Evolutionary conservation across 2,888 invertebrate species (phyloP).

Genomic region (Carpatolechia fugitivella): DNA sequence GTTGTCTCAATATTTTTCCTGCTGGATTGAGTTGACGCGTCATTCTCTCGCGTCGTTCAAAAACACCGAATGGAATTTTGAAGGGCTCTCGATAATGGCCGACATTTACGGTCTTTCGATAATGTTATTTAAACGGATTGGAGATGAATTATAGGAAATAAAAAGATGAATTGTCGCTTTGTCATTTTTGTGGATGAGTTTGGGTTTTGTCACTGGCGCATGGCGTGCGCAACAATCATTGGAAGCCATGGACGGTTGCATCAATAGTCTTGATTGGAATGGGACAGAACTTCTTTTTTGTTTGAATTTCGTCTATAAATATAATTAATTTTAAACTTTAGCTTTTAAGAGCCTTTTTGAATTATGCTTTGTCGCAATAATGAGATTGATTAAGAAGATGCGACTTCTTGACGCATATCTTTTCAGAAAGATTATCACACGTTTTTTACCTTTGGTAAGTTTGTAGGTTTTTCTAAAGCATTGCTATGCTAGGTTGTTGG

Average conservation of each 20-base stretch:
- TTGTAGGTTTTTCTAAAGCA: no score
- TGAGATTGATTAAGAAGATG: no score
- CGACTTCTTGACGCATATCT: no score
- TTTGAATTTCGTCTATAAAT: background rate
- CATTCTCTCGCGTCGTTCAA: slow-evolving; percentile 68
- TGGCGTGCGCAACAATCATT: background rate
- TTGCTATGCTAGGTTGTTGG: no score
- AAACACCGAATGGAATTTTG: slow-evolving; percentile 73
- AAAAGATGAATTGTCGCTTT: slow-evolving; percentile 54
- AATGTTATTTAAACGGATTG: slow-evolving; percentile 60
- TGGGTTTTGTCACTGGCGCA: background rate
- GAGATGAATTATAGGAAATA: slow-evolving; percentile 60
- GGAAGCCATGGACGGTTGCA: slow-evolving; percentile 18
- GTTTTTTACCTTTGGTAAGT: no score
- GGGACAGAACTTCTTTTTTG: background rate
- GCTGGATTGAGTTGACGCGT: slow-evolving; percentile 70
- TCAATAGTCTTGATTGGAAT: slow-evolving; percentile 10
- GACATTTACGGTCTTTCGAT: slow-evolving; percentile 75
- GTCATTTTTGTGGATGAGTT: slow-evolving; percentile 23
- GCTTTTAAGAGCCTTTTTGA: no score
- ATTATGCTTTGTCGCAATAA: no score
- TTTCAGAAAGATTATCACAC: no score
- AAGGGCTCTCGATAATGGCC: slow-evolving; percentile 72
- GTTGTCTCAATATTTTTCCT: slow-evolving; percentile 80
- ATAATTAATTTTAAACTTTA: background rate